Base-by-base conservation (phyloP, 2,888 invertebrate species). In the Sphaeridia pumilis region DNA sequence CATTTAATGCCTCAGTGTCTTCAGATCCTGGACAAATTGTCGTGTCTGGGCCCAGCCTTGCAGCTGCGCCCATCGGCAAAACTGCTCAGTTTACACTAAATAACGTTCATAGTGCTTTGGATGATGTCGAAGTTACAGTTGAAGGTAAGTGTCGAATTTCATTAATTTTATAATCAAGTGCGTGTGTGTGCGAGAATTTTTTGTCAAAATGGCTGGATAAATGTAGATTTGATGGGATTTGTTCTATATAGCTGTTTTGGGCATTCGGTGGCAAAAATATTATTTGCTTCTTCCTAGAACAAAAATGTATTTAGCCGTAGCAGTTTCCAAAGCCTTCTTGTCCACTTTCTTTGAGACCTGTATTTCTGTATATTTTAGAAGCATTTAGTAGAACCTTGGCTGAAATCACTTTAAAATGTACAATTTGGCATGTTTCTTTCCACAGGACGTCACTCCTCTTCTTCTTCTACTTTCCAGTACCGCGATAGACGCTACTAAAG, bases 61-160 rank as follows among this genome's bases (percentile, higher is more conserved):
- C 72, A 43, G 70, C 74, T 44, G 73, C 76, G 36, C 73, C 76
- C 28, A 72, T 77, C 48, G 75, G 75, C 61, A 72, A 73, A 64
- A 69, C 73, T 27, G 74, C 76, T 21, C 70, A 69, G 62, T 77
- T 78, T 67, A 72, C 73, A 53, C 69, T 78, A 59, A 73, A 73
- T 66, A 76, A 76, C 65, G 73, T 76, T 35, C 82, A 84, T 59
- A 84, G 87, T 67, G 83, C 87, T 68, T 80, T 92, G 66, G 88
- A 90, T 70, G 90, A 92, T 73, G 85, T 92, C 67, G 92, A 92
- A 78, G 88, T 94, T 69, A 88, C 89, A 75, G 90, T 94, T 73
- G 90, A 93, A 83, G 90, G 90, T 92, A 77, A 77, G 77, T 51
- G n/a, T 38, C 36, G 34, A 21, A 25, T 20, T 47, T 24, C 38